These are phyloP conservation scores for Catostomus latipinnis DNA, from an alignment of 2,797 vertebrate species.

Conservation along the genomic window DNA sequence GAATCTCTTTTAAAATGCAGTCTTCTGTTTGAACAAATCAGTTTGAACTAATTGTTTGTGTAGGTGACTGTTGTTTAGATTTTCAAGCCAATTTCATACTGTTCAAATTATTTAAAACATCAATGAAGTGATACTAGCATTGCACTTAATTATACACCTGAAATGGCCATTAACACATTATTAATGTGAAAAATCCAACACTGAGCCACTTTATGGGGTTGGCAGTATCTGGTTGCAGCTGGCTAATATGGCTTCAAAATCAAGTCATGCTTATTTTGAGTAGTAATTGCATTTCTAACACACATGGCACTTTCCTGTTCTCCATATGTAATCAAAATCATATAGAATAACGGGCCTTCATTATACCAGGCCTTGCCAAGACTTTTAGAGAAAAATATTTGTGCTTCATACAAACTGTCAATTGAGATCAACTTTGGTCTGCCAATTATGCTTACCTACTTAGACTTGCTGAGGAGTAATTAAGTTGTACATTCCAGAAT, in stretches of 20 bases:
- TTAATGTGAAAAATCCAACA: background rate
- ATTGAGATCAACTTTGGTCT: constrained; percentile 35
- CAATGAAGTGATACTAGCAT: background rate
- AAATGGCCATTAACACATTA: constrained; percentile 17
- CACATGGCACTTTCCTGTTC: constrained; percentile 45
- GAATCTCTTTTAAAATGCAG: constrained; percentile 29
- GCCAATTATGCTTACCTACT: constrained; percentile 11
- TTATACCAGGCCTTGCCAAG: constrained; percentile 38
- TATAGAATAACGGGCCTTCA: constrained; percentile 46
- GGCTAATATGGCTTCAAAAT: constrained; percentile 31
- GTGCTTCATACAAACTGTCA: constrained; percentile 13
- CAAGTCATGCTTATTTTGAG: constrained; percentile 31
- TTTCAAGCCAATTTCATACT: background rate
- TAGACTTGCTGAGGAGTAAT: constrained; percentile 9
- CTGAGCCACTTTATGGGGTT: constrained; percentile 13
- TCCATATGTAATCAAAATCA: constrained; percentile 37
- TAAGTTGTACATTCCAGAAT: background rate
- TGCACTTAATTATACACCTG: constrained; percentile 20
- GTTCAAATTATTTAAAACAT: constrained; percentile 11
- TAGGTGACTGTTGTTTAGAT: background rate
- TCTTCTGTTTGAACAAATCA: constrained; percentile 12
- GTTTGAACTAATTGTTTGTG: constrained; percentile 20
- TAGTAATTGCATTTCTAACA: constrained; percentile 50
- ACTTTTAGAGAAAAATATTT: constrained; percentile 15
- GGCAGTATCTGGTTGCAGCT: background rate